A percentile compares a stretch with the other conserved stretches of the same genome.
Evolutionary conservation across 2,113 vertebrate genomes (phyloP).

Genomic region (Amphiprion ocellaris): DNA sequence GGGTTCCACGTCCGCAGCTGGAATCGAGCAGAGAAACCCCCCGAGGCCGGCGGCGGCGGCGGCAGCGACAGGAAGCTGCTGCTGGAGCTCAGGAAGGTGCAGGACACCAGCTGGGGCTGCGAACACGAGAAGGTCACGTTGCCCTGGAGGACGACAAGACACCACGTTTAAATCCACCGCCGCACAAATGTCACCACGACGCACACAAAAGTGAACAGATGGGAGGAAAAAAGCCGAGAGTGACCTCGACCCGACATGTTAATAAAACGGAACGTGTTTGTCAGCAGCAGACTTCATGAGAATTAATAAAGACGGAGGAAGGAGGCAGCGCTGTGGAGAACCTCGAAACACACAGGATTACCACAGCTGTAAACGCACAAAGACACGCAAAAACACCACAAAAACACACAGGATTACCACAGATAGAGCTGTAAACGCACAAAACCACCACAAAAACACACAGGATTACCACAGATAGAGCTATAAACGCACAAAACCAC

Average conservation of each 20-base stretch:
- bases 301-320: background rate
- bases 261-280: conserved; percentile 3
- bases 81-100: conserved; percentile 90
- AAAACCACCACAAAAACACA: too few relatives aligned
- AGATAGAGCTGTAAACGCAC: too few relatives aligned
- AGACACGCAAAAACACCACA: too few relatives aligned
- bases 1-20: conserved; percentile 97
- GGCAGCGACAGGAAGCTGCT: conserved; percentile 93
- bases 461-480: too few relatives aligned
- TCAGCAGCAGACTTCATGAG: background rate
- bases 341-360: too few relatives aligned
- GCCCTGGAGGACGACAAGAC: conserved; percentile 84
- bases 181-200: conserved; percentile 35
- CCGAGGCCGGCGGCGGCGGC: conserved; percentile 78
- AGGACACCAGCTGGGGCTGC: conserved; percentile 90
- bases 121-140: conserved; percentile 98
- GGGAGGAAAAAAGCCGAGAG: conserved; percentile 19
- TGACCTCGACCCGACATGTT: conserved; percentile 10
- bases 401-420: too few relatives aligned
- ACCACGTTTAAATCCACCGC: background rate
- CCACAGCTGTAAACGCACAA: too few relatives aligned
- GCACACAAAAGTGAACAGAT: conserved; percentile 30
- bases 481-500: too few relatives aligned
- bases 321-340: too few relatives aligned
- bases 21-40: conserved; percentile 89